Conservation (phyloP, 2,113 vertebrate genomes). For the Lepus timidus region DNA sequence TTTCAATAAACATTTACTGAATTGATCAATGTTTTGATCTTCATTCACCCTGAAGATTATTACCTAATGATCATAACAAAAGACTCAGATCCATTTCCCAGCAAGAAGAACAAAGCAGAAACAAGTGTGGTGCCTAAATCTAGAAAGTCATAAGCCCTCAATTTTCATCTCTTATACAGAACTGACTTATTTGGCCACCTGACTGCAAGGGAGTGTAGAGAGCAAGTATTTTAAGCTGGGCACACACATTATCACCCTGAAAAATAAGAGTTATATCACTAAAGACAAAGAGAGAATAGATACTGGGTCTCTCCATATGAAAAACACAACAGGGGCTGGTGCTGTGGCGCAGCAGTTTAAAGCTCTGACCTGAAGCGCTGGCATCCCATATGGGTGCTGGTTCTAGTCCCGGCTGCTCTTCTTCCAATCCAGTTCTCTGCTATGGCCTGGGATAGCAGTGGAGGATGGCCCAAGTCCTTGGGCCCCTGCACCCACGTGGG, state of each 20-base stretch:
- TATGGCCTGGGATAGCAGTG: too few relatives aligned
- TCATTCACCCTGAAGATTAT: constrained; percentile 20
- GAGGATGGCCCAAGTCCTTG: too few relatives aligned
- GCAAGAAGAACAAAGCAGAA: constrained; percentile 21
- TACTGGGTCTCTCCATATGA: background rate
- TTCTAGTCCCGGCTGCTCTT: too few relatives aligned
- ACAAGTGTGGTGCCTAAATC: background rate
- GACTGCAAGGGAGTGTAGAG: constrained; percentile 47
- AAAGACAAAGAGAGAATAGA: constrained; percentile 46
- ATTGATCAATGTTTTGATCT: background rate
- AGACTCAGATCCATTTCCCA: background rate
- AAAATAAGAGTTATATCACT: background rate
- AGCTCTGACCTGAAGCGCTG: too few relatives aligned
- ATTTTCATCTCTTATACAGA: constrained; percentile 28
- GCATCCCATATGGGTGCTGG: too few relatives aligned
- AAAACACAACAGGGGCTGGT: background rate
- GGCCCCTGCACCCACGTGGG: too few relatives aligned
- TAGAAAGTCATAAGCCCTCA: constrained; percentile 28
- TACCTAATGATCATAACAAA: background rate
- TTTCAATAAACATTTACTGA: constrained; percentile 1
- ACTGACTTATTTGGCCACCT: constrained; percentile 48
- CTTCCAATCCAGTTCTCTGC: too few relatives aligned
- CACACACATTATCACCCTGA: constrained; percentile 11
- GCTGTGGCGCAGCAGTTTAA: too few relatives aligned
- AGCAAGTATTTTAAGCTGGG: constrained; percentile 65